A percentile compares a stretch with the other conserved stretches of the same genome.
Conservation (phyloP, 2,888 invertebrate species). For the Cephus pygmeus region DNA sequence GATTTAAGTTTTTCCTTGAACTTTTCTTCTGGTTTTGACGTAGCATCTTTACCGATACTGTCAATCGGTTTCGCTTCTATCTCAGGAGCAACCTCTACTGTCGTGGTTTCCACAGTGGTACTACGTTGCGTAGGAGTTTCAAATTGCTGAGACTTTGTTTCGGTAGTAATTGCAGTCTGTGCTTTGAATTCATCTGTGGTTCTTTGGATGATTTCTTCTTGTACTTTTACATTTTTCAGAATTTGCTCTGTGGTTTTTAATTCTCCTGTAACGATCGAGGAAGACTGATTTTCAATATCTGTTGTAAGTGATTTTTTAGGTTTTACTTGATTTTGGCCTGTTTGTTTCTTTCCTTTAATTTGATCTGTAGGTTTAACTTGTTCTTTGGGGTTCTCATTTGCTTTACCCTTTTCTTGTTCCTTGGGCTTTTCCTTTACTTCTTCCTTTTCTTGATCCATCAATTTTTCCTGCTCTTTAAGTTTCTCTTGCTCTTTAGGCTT, state of each 20-base stretch:
- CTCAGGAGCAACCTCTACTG: background rate
- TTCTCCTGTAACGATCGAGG: background rate
- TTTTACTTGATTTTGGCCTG: background rate
- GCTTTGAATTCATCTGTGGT: background rate
- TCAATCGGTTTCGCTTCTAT: background rate
- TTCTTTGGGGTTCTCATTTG: constrained; percentile 49
- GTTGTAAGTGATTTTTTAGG: background rate
- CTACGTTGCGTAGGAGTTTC: background rate
- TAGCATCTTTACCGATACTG: background rate
- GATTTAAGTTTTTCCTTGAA: constrained; percentile 51
- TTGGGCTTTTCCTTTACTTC: no score
- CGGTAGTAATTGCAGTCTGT: background rate
- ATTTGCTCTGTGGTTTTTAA: background rate
- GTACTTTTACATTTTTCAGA: background rate
- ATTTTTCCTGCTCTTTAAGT: constrained; percentile 19
- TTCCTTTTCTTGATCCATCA: no score
- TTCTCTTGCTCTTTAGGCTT: constrained; percentile 45
- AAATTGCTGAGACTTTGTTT: background rate
- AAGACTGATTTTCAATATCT: background rate
- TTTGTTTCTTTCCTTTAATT: background rate
- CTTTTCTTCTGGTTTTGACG: constrained; percentile 21
- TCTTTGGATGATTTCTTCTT: background rate
- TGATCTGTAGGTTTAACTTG: background rate
- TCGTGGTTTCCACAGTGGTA: background rate
- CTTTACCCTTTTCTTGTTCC: constrained; percentile 29